A percentile compares a stretch with the other conserved stretches of the same genome.
These are phyloP conservation scores for Drosophila punjabiensis DNA, from an alignment of 1,140 invertebrate genomes.

Conservation along the genomic window DNA sequence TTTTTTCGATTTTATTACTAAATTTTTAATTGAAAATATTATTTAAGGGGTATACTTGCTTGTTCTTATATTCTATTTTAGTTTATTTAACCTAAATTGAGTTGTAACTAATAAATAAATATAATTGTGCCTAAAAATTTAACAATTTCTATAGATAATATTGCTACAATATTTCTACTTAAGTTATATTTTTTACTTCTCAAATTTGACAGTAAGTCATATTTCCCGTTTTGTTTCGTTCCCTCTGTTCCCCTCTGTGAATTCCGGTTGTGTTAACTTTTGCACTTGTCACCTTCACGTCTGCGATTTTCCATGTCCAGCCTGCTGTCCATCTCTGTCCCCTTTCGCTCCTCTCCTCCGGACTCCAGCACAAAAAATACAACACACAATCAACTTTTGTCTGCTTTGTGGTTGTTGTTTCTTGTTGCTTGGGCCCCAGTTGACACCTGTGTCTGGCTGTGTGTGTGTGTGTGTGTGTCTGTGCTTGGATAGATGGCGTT, in stretches of 20 bases:
- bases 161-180: neutral
- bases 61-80: no score
- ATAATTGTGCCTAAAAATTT: no score
- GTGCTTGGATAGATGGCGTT: conserved; percentile 64
- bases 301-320: conserved; percentile 36
- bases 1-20: no score
- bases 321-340: conserved; percentile 6
- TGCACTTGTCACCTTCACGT: conserved; percentile 63
- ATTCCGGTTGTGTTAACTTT: conserved; percentile 41
- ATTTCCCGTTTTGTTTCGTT: conserved; percentile 1
- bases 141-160: no score
- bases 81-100: no score
- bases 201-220: neutral
- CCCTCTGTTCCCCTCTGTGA: neutral
- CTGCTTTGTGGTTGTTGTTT: conserved; percentile 59
- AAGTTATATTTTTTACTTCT: neutral
- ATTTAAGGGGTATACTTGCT: no score
- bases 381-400: conserved; percentile 75
- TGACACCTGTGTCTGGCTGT: conserved; percentile 61
- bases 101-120: no score
- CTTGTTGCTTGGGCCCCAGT: conserved; percentile 44
- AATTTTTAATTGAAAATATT: no score
- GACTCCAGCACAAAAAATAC: conserved; percentile 29
- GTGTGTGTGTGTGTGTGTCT: conserved; percentile 32
- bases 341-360: neutral